A percentile compares a stretch with the other conserved stretches of the same genome.
Conservation (phyloP, 2,888 invertebrate genomes). For the Gnatocerus cornutus region DNA sequence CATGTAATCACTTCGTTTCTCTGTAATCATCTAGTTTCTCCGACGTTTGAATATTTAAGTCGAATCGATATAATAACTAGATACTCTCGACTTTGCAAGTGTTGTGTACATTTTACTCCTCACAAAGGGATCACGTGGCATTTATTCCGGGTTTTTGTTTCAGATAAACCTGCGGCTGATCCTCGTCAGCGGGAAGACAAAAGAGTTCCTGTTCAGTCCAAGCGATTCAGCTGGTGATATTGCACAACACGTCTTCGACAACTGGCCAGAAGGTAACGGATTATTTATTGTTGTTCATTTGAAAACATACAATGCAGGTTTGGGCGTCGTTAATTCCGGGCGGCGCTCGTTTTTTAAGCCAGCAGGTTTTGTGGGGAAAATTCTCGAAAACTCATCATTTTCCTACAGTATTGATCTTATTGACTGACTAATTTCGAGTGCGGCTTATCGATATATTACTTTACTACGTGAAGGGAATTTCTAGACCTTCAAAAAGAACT, state of each 20-base stretch:
- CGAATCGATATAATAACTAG: background rate
- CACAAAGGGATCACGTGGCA: constrained; percentile 25
- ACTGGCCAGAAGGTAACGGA: constrained; percentile 96
- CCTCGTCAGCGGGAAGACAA: constrained; percentile 98
- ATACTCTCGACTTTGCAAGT: too few relatives aligned
- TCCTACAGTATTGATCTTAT: too few relatives aligned
- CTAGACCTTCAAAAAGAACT: too few relatives aligned
- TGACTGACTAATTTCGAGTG: too few relatives aligned
- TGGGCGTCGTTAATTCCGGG: too few relatives aligned
- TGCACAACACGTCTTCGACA: constrained; percentile 98
- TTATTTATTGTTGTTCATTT: constrained; percentile 24
- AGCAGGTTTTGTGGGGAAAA: too few relatives aligned
- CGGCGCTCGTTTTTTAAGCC: too few relatives aligned
- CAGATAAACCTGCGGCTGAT: constrained; percentile 99
- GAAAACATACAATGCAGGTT: constrained; percentile 7
- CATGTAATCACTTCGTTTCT: constrained; percentile 12
- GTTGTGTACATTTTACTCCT: background rate
- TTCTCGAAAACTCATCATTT: too few relatives aligned
- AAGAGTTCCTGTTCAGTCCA: constrained; percentile 98
- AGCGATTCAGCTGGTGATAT: constrained; percentile 99
- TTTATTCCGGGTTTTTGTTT: constrained; percentile 60
- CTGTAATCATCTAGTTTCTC: constrained; percentile 14
- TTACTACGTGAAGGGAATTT: too few relatives aligned
- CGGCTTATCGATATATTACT: too few relatives aligned
- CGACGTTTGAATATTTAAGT: constrained; percentile 4